Evolutionary conservation across 2,797 vertebrate species (phyloP), one percentile per base, ranked within the genome.

Genomic region (Sphenodon punctatus): DNA sequence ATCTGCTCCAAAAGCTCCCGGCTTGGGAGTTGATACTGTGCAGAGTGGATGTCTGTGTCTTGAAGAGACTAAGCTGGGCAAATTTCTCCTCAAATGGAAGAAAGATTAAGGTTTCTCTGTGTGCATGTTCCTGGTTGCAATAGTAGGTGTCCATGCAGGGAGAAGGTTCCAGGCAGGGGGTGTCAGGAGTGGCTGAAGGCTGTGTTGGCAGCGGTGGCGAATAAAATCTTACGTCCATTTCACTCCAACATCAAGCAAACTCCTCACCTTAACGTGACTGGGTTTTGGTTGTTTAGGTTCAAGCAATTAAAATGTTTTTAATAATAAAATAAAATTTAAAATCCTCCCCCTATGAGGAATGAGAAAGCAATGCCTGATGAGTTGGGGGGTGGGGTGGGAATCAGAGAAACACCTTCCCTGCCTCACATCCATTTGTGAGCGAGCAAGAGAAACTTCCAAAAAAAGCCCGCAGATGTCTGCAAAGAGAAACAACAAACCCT

Each of bases 211-310:
- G 96, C 89, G 97, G 97, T 89, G 96, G 95, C 53, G 97, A 97
- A 95, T 99, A 99, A 96, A 99, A 98, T 91, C 97, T 97, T 95
- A 99, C 98, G 97, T 99, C 98, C 98, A 99, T 99, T 95, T 95
- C 96, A 95, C 95, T 95, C 95, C 95, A 95, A 95, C 96, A 97
- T 97, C 97, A 96, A 98, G 97, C 93, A 96, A 96, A 96, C 96
- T 96, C 93, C 95, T 93, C 90, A 76, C 76, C 86, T 94, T 92
- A 88, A 84, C 89, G n/a, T n/a, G n/a, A n/a, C n/a, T n/a, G n/a
- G 89, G 88, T 85, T 83, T 75, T 69, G 58, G n/a, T n/a, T 87
- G 87, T 83, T 86, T 78, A 88, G 68, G 81, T 68, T 67, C 72
- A 84, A 86, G 87, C 38, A 88, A 30, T n/a, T n/a, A n/a, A n/a